Percentiles rank a stretch among this genome's conserved stretches.
phyloP scores from a whole-genome alignment of 2,888 invertebrate species.

The Halictus ligatus region DNA sequence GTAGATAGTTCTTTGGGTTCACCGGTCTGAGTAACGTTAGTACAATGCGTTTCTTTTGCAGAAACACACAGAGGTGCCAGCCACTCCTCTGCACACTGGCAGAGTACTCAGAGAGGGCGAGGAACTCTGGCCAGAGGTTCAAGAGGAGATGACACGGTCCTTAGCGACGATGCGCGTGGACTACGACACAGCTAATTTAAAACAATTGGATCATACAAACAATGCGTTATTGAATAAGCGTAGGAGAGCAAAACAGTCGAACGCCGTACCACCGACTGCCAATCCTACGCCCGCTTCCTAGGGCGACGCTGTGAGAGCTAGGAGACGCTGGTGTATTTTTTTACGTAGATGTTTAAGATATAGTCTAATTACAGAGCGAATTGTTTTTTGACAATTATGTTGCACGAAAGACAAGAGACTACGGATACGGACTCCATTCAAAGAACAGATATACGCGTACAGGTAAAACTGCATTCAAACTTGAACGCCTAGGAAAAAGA shows the following conservation, averaged over 20 bases:
- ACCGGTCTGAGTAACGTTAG: background rate
- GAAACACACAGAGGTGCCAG: slow-evolving; percentile 94
- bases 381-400: slow-evolving; percentile 71
- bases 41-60: slow-evolving; percentile 71
- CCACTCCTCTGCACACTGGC: slow-evolving; percentile 97
- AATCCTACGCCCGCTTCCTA: slow-evolving; percentile 78
- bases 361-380: slow-evolving; percentile 70
- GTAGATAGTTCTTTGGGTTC: background rate
- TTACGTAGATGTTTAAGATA: slow-evolving; percentile 73
- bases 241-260: slow-evolving; percentile 69
- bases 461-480: background rate
- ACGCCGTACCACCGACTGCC: slow-evolving; percentile 66
- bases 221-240: slow-evolving; percentile 96
- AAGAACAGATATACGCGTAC: slow-evolving; percentile 23
- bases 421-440: slow-evolving; percentile 33
- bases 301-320: slow-evolving; percentile 62
- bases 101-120: slow-evolving; percentile 95
- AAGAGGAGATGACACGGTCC: slow-evolving; percentile 99
- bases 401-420: slow-evolving; percentile 51
- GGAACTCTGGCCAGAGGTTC: slow-evolving; percentile 98
- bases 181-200: slow-evolving; percentile 95
- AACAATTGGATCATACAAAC: slow-evolving; percentile 96
- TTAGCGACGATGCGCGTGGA: slow-evolving; percentile 99
- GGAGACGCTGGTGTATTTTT: slow-evolving; percentile 68
- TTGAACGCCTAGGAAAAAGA: background rate